A percentile compares a stretch with the other conserved stretches of the same genome.
phyloP scores from a whole-genome alignment of 1,140 invertebrate genomes.

The Tribolium castaneum region DNA sequence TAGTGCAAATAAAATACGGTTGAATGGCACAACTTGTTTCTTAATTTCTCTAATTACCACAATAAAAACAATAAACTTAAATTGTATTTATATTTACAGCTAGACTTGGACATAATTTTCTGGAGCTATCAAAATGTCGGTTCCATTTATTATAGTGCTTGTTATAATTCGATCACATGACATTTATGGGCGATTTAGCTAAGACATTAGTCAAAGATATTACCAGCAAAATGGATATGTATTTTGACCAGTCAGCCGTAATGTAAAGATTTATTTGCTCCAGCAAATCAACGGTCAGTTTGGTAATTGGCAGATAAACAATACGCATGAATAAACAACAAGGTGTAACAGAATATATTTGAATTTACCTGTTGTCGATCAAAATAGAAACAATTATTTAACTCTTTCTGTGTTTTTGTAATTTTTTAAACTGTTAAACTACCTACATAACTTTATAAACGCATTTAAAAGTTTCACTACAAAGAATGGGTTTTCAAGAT shows the following conservation, averaged over 20 bases:
- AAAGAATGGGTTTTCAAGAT: too few species aligned
- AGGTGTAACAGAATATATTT: background rate
- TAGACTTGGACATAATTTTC: background rate
- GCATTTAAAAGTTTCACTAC: too few species aligned
- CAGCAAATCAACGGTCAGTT: background rate
- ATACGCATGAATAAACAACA: background rate
- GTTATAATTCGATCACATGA: background rate
- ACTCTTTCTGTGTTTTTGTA: too few species aligned
- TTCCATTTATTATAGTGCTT: background rate
- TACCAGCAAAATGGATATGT: background rate
- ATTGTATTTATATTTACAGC: background rate
- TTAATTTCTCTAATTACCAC: background rate
- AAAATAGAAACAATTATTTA: too few species aligned
- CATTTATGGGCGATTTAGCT: background rate
- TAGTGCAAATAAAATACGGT: background rate
- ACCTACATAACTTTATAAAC: too few species aligned
- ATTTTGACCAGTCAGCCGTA: background rate
- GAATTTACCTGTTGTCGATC: too few species aligned
- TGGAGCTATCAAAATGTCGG: background rate
- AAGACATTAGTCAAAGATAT: background rate
- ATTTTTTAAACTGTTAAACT: too few species aligned
- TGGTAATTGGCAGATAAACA: background rate
- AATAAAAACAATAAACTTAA: background rate
- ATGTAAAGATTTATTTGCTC: background rate
- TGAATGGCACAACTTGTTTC: background rate